Conservation (phyloP, 2,888 invertebrate genomes). For the Portevinia maculata region DNA sequence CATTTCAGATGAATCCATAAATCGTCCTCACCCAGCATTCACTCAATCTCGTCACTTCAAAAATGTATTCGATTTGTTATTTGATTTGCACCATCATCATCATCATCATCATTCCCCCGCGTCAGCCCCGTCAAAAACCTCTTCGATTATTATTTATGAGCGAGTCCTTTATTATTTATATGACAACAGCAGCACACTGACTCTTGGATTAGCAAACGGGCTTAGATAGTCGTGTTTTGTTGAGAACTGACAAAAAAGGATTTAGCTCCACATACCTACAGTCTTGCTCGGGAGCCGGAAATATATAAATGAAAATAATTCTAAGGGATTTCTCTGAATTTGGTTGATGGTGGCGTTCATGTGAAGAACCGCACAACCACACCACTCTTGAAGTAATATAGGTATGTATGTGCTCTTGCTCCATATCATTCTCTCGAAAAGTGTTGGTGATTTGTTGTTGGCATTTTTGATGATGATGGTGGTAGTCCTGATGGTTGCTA, state of each 20-base stretch:
- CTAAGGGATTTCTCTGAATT: slow-evolving; percentile 25
- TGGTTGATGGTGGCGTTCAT: neutral
- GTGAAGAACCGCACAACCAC: slow-evolving; percentile 37
- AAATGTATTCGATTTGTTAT: slow-evolving; percentile 68
- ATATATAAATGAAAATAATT: slow-evolving; percentile 63
- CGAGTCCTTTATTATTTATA: slow-evolving; percentile 51
- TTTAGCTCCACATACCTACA: neutral
- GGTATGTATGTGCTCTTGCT: neutral
- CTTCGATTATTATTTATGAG: slow-evolving; percentile 58
- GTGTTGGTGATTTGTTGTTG: slow-evolving; percentile 53
- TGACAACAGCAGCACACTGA: slow-evolving; percentile 38
- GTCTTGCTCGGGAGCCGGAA: neutral
- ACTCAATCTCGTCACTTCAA: slow-evolving; percentile 55
- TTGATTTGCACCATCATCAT: slow-evolving; percentile 50
- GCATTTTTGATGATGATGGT: slow-evolving; percentile 27
- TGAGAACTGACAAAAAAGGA: slow-evolving; percentile 17
- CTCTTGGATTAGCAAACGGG: slow-evolving; percentile 57
- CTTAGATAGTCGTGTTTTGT: slow-evolving; percentile 32
- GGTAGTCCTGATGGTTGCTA: slow-evolving; percentile 1
- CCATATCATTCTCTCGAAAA: slow-evolving; percentile 19
- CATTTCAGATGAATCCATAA: slow-evolving; percentile 56
- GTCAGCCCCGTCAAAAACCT: slow-evolving; percentile 11
- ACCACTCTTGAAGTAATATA: neutral
- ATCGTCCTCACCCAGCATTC: slow-evolving; percentile 17
- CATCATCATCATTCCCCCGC: slow-evolving; percentile 13